Evolutionary conservation across 2,797 vertebrate genomes (phyloP), one percentile per base, ranked within the genome.

Genomic region (Coilia nasus): DNA sequence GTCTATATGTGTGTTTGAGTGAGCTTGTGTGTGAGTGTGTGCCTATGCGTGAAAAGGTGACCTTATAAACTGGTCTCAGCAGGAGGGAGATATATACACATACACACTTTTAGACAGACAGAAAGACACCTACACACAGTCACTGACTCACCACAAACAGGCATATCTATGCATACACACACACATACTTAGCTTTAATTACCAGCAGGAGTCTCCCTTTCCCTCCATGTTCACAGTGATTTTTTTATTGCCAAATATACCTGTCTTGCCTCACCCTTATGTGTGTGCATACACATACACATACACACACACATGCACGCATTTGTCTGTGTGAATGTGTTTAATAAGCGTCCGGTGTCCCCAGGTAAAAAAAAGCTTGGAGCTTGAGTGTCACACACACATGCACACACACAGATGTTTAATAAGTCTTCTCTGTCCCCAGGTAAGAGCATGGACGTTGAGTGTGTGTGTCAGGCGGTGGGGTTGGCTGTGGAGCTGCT

Each of bases 401-500:
- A n/a, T n/a, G n/a, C n/a, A n/a, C n/a, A n/a, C n/a, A n/a, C n/a
- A n/a, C n/a, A n/a, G n/a, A n/a, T 6, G 19, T 60, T 60, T 25
- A 71, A 14, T 71, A 31, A 7, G 21, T 47, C 1, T 15, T 88
- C 1, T 90, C 54, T 44, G 15, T 78, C 71, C n/a, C 54, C 10
- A 96, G 95, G 91, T 89, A 62, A 84, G 41, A 82, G 82, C 0
- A 71, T 84, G 25, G 88, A 94, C 25, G 3, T 0, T 0, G 19
- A 4, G n/a, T 6, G 90, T 6, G 56, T 89, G 4, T 44, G 89
- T 12, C 47, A 19, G 2, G 90, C 89, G 4, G 57, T 95, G 15
- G 83, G 50, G 67, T 85, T 90, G 41, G 93, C 95, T 0, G 88
- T 87, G 83, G 88, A 92, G 15, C 88, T 96, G 12, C 91, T 95